Evolutionary conservation across 2,888 invertebrate species (phyloP).

Genomic region (Dryadula phaetusa): DNA sequence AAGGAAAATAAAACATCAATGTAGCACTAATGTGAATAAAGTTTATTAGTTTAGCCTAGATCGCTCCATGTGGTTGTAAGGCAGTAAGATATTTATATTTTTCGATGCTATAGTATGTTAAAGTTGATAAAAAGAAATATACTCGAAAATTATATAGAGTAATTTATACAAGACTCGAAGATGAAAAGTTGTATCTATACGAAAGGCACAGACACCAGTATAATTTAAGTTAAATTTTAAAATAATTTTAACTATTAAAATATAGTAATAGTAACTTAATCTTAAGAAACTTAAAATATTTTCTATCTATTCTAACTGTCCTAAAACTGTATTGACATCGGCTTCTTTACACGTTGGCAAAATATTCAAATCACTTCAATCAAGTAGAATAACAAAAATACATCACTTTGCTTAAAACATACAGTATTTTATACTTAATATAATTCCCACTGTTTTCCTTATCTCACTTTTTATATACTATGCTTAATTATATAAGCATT

Average conservation of each 20-base stretch:
- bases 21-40: background rate
- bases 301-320: too few species aligned
- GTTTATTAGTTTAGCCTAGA: constrained; percentile 7
- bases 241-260: too few species aligned
- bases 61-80: background rate
- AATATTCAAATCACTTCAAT: background rate
- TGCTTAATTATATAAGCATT: constrained; percentile 7
- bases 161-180: too few species aligned
- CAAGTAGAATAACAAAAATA: background rate
- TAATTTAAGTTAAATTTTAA: too few species aligned
- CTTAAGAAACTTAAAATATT: too few species aligned
- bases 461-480: background rate
- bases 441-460: background rate
- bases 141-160: background rate
- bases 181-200: too few species aligned
- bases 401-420: too few species aligned
- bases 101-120: background rate
- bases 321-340: too few species aligned
- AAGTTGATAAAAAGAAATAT: background rate
- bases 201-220: too few species aligned
- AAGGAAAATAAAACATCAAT: constrained; percentile 12
- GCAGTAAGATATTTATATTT: background rate
- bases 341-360: too few species aligned
- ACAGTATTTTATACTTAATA: background rate
- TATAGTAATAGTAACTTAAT: too few species aligned